Percentiles rank a stretch among this genome's conserved stretches.
phyloP scores from a whole-genome alignment of 2,888 invertebrate genomes.

The Lithodes maja region DNA sequence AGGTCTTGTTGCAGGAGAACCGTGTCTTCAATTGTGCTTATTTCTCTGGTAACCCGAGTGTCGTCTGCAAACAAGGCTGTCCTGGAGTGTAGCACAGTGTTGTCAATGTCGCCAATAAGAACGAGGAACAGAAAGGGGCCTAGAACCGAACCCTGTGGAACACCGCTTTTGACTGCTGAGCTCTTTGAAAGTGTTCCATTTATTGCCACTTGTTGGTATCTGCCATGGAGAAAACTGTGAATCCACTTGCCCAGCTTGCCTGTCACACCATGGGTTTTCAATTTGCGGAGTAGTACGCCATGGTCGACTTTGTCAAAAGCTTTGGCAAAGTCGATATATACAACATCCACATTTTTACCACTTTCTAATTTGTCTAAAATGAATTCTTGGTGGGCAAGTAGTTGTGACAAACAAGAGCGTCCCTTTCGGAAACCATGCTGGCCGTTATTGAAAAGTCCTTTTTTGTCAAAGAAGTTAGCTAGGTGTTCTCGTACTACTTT shows the following conservation, averaged over 20 bases:
- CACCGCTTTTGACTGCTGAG: conserved; percentile 2
- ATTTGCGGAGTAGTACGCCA: conserved; percentile 22
- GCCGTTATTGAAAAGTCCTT: not conserved
- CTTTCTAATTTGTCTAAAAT: conserved; percentile 15
- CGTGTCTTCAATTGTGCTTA: not conserved
- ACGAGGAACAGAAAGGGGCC: not conserved
- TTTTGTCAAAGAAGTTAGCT: not conserved
- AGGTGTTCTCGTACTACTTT: not conserved
- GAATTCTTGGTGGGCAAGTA: conserved; percentile 21
- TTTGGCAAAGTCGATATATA: conserved; percentile 17
- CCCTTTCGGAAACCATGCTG: conserved; percentile 27
- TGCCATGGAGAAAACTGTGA: conserved; percentile 11
- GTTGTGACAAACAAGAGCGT: conserved; percentile 23
- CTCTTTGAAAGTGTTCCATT: not conserved
- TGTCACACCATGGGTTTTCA: not conserved
- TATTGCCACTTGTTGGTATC: not conserved
- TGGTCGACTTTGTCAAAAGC: conserved; percentile 30
- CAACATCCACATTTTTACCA: conserved; percentile 39
- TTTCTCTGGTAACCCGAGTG: conserved; percentile 4
- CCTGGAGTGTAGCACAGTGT: conserved; percentile 10
- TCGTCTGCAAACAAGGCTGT: conserved; percentile 31
- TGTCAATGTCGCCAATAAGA: not conserved
- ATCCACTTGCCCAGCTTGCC: conserved; percentile 17
- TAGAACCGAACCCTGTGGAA: conserved; percentile 28
- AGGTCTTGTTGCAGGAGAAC: conserved; percentile 7